Evolutionary conservation across 2,113 vertebrate genomes (phyloP), one percentile per base, ranked within the genome.

Genomic region (Amphiprion percula): DNA sequence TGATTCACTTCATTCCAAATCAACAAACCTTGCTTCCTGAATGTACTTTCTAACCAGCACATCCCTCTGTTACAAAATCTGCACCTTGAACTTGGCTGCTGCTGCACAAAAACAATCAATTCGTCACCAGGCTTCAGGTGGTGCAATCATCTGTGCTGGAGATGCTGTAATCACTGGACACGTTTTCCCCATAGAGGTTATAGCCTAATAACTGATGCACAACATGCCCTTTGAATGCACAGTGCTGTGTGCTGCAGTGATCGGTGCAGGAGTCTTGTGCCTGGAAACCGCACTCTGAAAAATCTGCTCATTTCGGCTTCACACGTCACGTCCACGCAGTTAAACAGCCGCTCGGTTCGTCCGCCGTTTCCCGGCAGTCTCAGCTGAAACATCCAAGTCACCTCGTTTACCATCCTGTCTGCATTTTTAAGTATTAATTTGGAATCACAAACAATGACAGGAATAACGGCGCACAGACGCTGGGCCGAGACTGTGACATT

Each of bases 91-190:
- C 46, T 41, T 0, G 1, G n/a, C 5, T 1, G 58, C 74, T 70
- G 80, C 76, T 75, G 75, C 72, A 73, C 55, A 76, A 62, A 76
- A 86, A 69, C 56, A 79, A 77, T 84, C 79, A 82, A 82, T 90
- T 80, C 66, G 66, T 76, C 61, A 30, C n/a, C 21, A 37, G 83
- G 82, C 88, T 81, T 83, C 80, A 77, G 86, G 81, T 54, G 77
- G 77, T 44, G 79, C 67, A 73, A 78, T 86, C 60, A 70, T 54
- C 39, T 23, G 61, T 26, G 72, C 65, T 50, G 17, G n/a, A 86
- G 76, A 64, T 59, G 56, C 61, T 76, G 73, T 37, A 83, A 68
- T 80, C 67, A 72, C 61, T 53, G 4, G 4, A 65, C 72, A 70
- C 52, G 9, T 76, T 83, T 37, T 39, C 50, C 64, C 85, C 37